Evolutionary conservation across 1,140 invertebrate species (phyloP).

Genomic region (Listronotus oregonensis): DNA sequence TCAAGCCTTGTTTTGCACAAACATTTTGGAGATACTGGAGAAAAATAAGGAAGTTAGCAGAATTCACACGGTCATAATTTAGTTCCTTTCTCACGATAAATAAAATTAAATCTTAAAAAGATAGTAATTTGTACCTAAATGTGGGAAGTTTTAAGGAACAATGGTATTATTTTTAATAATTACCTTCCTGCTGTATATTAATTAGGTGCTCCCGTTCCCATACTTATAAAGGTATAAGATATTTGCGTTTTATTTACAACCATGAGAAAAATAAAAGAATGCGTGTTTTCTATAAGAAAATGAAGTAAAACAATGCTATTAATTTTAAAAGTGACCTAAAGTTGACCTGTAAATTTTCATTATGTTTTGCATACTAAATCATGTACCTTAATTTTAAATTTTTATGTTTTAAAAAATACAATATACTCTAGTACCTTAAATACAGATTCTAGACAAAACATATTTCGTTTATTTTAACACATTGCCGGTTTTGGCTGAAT

Average conservation of each 20-base stretch:
- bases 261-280: conserved; percentile 33
- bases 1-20: neutral
- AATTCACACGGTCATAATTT: conserved; percentile 33
- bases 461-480: too few species aligned
- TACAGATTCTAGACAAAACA: too few species aligned
- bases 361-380: too few species aligned
- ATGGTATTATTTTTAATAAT: conserved; percentile 54
- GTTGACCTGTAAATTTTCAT: too few species aligned
- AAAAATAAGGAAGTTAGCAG: conserved; percentile 19
- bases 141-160: conserved; percentile 47
- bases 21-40: neutral
- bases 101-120: conserved; percentile 44
- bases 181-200: conserved; percentile 52
- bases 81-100: conserved; percentile 43
- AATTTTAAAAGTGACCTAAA: too few species aligned
- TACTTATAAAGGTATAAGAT: conserved; percentile 21
- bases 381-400: too few species aligned
- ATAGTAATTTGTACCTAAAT: conserved; percentile 45
- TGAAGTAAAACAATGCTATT: too few species aligned
- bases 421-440: too few species aligned
- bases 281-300: conserved; percentile 16
- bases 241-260: conserved; percentile 30
- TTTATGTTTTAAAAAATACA: too few species aligned
- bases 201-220: conserved; percentile 51
- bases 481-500: too few species aligned